phyloP scores from a whole-genome alignment of 1,140 invertebrate species.

The Trachymyrmex cornetzi region DNA sequence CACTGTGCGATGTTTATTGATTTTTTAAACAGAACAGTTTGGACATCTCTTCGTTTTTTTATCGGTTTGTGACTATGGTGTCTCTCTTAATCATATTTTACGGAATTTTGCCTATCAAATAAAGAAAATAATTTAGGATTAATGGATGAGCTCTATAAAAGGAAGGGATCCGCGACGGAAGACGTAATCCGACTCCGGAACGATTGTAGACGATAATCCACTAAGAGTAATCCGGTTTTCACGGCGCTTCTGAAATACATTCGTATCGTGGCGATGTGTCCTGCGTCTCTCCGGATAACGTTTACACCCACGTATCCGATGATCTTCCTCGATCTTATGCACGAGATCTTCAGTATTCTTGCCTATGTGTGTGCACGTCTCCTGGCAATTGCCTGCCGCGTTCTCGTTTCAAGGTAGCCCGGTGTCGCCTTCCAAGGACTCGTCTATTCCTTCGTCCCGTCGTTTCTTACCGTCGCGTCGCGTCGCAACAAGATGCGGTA shows the following conservation, averaged over 20 bases:
- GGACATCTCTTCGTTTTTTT: neutral
- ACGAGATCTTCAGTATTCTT: slow-evolving; percentile 17
- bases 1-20: neutral
- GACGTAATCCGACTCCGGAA: slow-evolving; percentile 62
- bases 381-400: slow-evolving; percentile 46
- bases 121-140: slow-evolving; percentile 43
- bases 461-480: slow-evolving; percentile 59
- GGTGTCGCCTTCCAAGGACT: slow-evolving; percentile 70
- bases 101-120: slow-evolving; percentile 8
- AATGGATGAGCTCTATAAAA: slow-evolving; percentile 35
- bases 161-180: slow-evolving; percentile 1
- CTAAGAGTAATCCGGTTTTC: slow-evolving; percentile 72
- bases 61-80: neutral
- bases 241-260: slow-evolving; percentile 67
- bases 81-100: slow-evolving; percentile 6
- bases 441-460: slow-evolving; percentile 60
- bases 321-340: slow-evolving; percentile 58
- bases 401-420: slow-evolving; percentile 69
- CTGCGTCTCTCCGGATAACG: slow-evolving; percentile 56
- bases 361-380: neutral
- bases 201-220: slow-evolving; percentile 31
- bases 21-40: neutral
- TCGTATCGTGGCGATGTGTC: slow-evolving; percentile 46
- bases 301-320: slow-evolving; percentile 72
- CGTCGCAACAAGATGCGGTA: slow-evolving; percentile 45